Base-by-base conservation (phyloP, 2,113 vertebrate genomes). In the Pseudorasbora parva region DNA sequence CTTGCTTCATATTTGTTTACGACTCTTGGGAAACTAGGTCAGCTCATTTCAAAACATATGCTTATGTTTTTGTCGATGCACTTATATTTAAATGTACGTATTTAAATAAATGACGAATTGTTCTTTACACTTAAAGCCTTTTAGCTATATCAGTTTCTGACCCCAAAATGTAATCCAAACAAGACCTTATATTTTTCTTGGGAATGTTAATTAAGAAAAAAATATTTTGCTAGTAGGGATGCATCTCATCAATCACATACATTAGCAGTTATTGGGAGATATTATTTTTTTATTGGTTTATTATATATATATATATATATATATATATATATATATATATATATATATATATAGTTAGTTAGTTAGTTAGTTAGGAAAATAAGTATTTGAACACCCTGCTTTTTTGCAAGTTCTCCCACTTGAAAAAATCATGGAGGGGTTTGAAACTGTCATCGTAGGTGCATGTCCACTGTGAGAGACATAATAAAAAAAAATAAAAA, bases 21-120 rank as follows among this genome's bases (percentile, higher is more conserved):
- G n/a, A n/a, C 84, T 27, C 66, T 21, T 4, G 8, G 81, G 57
- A 45, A 91, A 88, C n/a, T 89, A 85, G 86, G 87, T 87, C 84
- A 88, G 73, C 12, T 33, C 21, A 78, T 89, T 78, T 84, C 33
- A 81, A 15, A 72, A 83, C 71, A 68, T 84, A 85, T 78, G 74
- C 86, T 43, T 66, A 79, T 78, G 12, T 57, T 45, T 85, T 30
- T 6, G 17, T 75, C 73, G 69, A 47, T 30, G 80, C 14, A 43
- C 66, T 82, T 81, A 57, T 73, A 76, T 12, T 21, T 68, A 33
- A 68, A 75, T 45, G 43, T 47, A 12, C 19, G 15, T 8, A 66
- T 66, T 66, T 54, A 47, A 49, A 37, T 49, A 27, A 74, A 80
- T 68, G n/a, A 6, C 33, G 33, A 33, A 68, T 15, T 19, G 17